These are phyloP conservation scores for Hoplostethus atlanticus DNA, from an alignment of 2,797 vertebrate genomes.

Conservation along the genomic window DNA sequence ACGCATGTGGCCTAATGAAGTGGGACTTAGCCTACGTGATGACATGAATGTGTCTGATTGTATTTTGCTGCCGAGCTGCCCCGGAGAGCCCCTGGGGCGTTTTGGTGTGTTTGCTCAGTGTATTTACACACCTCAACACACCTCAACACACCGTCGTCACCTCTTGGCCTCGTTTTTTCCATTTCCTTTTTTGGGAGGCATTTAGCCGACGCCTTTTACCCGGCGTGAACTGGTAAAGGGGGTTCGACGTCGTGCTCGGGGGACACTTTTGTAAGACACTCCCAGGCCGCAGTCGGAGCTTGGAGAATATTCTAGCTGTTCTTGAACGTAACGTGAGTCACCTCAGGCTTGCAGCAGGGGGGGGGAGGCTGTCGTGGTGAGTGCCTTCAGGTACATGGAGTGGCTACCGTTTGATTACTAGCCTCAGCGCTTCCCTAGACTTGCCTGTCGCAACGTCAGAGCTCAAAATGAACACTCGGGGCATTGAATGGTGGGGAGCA, in stretches of 20 bases:
- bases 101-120: slow-evolving; percentile 28
- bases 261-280: neutral
- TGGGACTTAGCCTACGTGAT: slow-evolving; percentile 29
- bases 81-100: neutral
- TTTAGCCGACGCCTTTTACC: neutral
- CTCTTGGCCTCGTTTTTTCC: neutral
- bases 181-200: neutral
- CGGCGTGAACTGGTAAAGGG: neutral
- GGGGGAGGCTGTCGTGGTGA: slow-evolving; percentile 12
- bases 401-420: slow-evolving; percentile 62
- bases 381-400: slow-evolving; percentile 27
- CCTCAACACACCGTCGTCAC: neutral
- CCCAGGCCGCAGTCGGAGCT: neutral
- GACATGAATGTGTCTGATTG: slow-evolving; percentile 37
- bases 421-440: slow-evolving; percentile 47
- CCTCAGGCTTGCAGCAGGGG: slow-evolving; percentile 20
- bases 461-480: slow-evolving; percentile 67
- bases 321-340: slow-evolving; percentile 23
- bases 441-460: slow-evolving; percentile 46
- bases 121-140: slow-evolving; percentile 7
- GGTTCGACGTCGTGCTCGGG: no score
- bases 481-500: slow-evolving; percentile 25
- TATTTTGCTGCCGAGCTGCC: neutral
- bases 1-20: slow-evolving; percentile 51
- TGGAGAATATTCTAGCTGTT: neutral